Conservation (phyloP, 2,888 invertebrate genomes). For the Ditylenchus weischeri region DNA sequence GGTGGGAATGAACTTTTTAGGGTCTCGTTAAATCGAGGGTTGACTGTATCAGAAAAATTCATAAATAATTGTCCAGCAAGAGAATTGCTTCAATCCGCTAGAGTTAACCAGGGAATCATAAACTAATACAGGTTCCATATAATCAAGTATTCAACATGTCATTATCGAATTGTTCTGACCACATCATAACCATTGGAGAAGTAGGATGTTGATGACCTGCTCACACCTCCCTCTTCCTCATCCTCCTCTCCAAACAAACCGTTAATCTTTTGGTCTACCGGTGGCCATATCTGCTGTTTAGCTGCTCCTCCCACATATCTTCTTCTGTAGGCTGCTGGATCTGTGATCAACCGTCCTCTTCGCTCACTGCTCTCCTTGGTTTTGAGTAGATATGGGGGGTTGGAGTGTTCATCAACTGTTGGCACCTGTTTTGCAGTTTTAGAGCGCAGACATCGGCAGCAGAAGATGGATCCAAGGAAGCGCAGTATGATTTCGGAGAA, state of each 20-base stretch:
- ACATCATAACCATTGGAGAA: conserved; percentile 9
- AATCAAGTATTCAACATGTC: background rate
- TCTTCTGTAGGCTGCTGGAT: background rate
- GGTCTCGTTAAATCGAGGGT: too few relatives aligned
- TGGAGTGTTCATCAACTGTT: background rate
- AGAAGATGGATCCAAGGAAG: conserved; percentile 21
- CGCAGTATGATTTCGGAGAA: conserved; percentile 26
- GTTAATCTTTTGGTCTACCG: too few relatives aligned
- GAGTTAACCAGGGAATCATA: too few relatives aligned
- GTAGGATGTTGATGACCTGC: conserved; percentile 1
- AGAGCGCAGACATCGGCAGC: background rate
- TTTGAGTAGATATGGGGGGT: too few relatives aligned
- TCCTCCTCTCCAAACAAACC: background rate
- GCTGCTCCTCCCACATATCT: conserved; percentile 1
- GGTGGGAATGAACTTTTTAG: too few relatives aligned
- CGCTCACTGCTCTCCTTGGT: too few relatives aligned
- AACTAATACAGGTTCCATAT: too few relatives aligned
- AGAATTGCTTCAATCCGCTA: too few relatives aligned
- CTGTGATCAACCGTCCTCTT: too few relatives aligned
- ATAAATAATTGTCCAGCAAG: too few relatives aligned
- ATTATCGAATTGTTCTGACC: background rate
- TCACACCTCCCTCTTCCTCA: background rate
- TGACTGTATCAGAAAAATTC: too few relatives aligned
- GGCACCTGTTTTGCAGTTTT: background rate
- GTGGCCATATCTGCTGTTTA: background rate